Evolutionary conservation across 2,113 vertebrate species (phyloP).

Genomic region (Dipodomys stephensi): DNA sequence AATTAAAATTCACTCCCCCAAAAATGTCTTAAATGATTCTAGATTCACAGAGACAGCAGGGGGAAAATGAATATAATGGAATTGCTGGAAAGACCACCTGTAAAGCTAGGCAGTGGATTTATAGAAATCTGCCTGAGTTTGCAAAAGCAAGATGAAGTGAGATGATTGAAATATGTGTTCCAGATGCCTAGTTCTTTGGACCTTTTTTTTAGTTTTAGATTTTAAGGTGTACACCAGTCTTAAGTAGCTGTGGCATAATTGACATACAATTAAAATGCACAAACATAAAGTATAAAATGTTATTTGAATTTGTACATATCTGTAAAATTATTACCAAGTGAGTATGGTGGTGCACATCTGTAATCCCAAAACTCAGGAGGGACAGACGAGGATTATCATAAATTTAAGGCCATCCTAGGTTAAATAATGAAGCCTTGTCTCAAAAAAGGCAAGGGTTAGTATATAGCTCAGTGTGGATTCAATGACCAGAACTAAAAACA

Average conservation of each 20-base stretch:
- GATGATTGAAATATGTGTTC: neutral
- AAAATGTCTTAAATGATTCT: conserved; percentile 41
- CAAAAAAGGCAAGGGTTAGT: neutral
- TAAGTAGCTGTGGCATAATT: neutral
- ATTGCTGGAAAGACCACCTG: neutral
- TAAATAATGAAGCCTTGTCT: neutral
- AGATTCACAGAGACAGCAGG: neutral
- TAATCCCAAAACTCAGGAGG: neutral
- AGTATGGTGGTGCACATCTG: neutral
- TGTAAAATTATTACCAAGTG: neutral
- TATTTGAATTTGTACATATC: conserved; percentile 4
- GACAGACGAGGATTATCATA: neutral
- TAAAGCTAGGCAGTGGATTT: neutral
- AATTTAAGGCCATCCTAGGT: neutral
- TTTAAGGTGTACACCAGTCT: neutral
- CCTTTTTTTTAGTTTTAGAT: neutral
- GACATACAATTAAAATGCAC: neutral
- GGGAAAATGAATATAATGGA: neutral
- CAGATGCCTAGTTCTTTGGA: neutral
- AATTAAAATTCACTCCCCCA: neutral
- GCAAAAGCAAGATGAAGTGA: conserved; percentile 29
- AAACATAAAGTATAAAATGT: conserved; percentile 4
- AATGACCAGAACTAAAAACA: neutral
- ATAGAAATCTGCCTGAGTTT: neutral
- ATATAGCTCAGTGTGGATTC: neutral